Conservation (phyloP, 2,888 invertebrate genomes). For the Drosophila phalerata region DNA sequence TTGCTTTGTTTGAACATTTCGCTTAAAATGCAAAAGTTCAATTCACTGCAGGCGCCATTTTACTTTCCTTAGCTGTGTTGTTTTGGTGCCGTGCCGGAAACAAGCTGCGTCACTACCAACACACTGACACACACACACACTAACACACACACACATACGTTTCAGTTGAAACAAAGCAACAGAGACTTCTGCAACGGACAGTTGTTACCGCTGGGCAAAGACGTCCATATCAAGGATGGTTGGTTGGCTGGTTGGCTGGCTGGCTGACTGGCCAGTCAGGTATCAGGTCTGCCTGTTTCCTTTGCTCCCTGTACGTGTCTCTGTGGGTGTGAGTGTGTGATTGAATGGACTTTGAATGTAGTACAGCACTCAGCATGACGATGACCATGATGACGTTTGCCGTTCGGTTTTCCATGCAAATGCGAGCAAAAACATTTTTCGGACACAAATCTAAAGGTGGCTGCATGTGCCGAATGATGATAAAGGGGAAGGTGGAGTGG, state of each 20-base stretch:
- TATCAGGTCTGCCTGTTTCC: slow-evolving; percentile 29
- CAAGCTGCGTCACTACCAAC: slow-evolving; percentile 49
- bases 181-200: slow-evolving; percentile 68
- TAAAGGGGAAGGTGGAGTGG: not conserved
- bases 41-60: slow-evolving; percentile 75
- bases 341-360: slow-evolving; percentile 76
- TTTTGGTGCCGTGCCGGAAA: slow-evolving; percentile 70
- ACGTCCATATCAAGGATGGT: slow-evolving; percentile 48
- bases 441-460: slow-evolving; percentile 66
- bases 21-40: slow-evolving; percentile 80
- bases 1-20: slow-evolving; percentile 69
- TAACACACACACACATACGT: slow-evolving; percentile 20
- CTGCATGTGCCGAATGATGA: not conserved
- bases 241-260: slow-evolving; percentile 19
- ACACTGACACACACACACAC: slow-evolving; percentile 7
- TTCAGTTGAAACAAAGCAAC: slow-evolving; percentile 69
- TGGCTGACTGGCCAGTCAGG: slow-evolving; percentile 36
- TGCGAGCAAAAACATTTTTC: slow-evolving; percentile 71
- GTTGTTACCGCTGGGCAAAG: slow-evolving; percentile 81
- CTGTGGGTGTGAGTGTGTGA: slow-evolving; percentile 47
- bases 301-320: slow-evolving; percentile 8
- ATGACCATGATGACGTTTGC: slow-evolving; percentile 62
- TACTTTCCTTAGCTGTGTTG: slow-evolving; percentile 74
- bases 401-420: slow-evolving; percentile 71
- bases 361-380: slow-evolving; percentile 59